Evolutionary conservation across 2,113 vertebrate genomes (phyloP), one percentile per base, ranked within the genome.

Genomic region (Ophiodon elongatus): DNA sequence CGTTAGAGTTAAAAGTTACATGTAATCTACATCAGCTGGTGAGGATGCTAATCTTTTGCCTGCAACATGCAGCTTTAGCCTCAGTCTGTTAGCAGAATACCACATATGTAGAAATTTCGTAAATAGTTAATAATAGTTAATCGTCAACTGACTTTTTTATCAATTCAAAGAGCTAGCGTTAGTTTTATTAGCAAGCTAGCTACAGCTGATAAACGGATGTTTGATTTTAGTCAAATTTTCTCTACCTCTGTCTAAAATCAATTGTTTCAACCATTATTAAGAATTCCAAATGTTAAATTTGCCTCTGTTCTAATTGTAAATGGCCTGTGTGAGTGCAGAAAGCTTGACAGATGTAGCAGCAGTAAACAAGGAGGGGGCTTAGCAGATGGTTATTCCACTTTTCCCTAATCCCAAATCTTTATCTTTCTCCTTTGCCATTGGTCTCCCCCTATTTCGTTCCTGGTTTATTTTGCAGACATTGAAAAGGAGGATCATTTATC

Each of bases 321-420:
- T 10, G 23, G 33, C 8, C 14, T 23, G 39, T 35, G 7, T 2
- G 11, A 47, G 7, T 43, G 3, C 5, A 57, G 45, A 39, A n/a
- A 71, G 56, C 14, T 50, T 65, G 14, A 35, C 57, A 74, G 63
- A 41, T 41, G 63, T 25, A 71, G 47, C 35, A 41, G 15, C 50
- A 59, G 15, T 27, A 29, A 39, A 57, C n/a, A 13, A 7, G n/a
- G 21, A 15, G 43, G 21, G 14, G 39, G 11, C 27, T 62, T 43
- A 45, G 17, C 1, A 8, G 31, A 43, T 25, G 37, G 41, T 43
- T 25, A 31, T 25, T 35, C 73, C 59, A 63, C 10, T n/a, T 17
- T 35, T 35, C 8, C 0, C 1, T 25, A 27, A 35, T 73, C 50
- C 43, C 4, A 21, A 54, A 39, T 39, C 50, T 76, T 8, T 47